These are phyloP conservation scores for Arctocebus calabarensis DNA, from an alignment of 2,797 vertebrate genomes.

Conservation along the genomic window DNA sequence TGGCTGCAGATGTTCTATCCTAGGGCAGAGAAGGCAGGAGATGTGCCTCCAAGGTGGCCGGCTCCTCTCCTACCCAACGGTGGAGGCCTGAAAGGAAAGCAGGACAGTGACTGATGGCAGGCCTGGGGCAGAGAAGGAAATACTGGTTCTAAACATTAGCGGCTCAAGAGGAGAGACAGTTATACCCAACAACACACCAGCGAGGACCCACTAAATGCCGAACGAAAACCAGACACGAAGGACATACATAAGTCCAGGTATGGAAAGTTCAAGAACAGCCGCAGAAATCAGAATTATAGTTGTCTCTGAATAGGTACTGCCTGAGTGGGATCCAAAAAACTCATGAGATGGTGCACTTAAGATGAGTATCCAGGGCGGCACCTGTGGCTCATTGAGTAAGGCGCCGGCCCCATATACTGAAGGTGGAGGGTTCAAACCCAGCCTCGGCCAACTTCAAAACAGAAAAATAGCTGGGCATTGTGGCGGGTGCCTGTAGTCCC, in stretches of 20 bases:
- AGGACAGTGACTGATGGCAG: not conserved
- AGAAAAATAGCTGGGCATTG: too few species aligned
- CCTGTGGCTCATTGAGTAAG: too few species aligned
- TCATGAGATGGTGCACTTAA: rapidly evolving
- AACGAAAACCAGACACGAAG: not conserved
- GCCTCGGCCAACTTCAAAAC: too few species aligned
- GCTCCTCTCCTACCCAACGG: not conserved
- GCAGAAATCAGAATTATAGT: not conserved
- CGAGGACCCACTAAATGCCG: rapidly evolving
- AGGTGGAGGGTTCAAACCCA: too few species aligned
- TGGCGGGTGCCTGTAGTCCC: too few species aligned
- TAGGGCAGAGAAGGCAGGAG: not conserved
- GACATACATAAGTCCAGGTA: not conserved
- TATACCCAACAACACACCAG: rapidly evolving
- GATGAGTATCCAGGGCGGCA: too few species aligned
- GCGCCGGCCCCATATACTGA: too few species aligned
- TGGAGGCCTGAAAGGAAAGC: constrained; percentile 60
- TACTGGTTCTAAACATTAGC: not conserved
- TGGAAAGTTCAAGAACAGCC: not conserved
- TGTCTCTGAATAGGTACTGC: not conserved
- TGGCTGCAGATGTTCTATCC: not conserved
- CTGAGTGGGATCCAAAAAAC: rapidly evolving
- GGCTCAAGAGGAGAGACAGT: not conserved
- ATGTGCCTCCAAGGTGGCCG: not conserved
- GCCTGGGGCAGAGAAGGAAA: not conserved